A percentile compares a stretch with the other conserved stretches of the same genome.
Evolutionary conservation across 2,113 vertebrate species (phyloP).

Genomic region (Nycticryphes semicollaris): DNA sequence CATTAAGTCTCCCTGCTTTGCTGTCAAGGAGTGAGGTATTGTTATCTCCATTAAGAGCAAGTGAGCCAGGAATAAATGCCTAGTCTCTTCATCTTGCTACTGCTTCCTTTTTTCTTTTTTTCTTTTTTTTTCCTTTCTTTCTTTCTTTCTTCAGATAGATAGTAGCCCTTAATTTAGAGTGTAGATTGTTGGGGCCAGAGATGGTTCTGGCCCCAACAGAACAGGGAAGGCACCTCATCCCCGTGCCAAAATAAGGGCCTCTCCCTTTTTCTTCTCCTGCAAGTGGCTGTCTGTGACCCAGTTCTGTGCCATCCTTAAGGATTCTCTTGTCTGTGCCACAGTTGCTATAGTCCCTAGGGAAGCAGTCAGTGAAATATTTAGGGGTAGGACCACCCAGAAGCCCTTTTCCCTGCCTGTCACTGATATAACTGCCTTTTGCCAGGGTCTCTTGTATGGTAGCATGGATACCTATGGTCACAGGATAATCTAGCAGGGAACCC

Average conservation of each 20-base stretch:
- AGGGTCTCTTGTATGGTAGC: neutral
- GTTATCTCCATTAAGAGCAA: conserved; percentile 55
- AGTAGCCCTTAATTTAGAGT: neutral
- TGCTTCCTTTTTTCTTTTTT: neutral
- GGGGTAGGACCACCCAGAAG: conserved; percentile 18
- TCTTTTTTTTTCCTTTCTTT: neutral
- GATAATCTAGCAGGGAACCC: neutral
- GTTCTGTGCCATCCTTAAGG: neutral
- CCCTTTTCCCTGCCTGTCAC: neutral
- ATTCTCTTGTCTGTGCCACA: neutral
- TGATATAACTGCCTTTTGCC: neutral
- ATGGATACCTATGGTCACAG: fast-evolving
- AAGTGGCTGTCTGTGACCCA: neutral
- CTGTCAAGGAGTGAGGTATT: conserved; percentile 54
- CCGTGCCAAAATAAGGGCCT: neutral
- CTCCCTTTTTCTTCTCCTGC: neutral
- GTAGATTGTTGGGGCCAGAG: neutral
- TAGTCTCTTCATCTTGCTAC: neutral
- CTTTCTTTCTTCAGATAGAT: neutral
- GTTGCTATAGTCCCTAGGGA: conserved; percentile 32
- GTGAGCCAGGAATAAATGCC: conserved; percentile 36
- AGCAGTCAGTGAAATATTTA: conserved; percentile 33
- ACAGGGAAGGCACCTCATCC: neutral
- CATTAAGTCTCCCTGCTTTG: conserved; percentile 17
- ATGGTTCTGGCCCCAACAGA: neutral